Percentiles rank a stretch among this genome's conserved stretches.
These are phyloP conservation scores for Phoxinus dragarum DNA, from an alignment of 2,797 vertebrate genomes.

Conservation along the genomic window DNA sequence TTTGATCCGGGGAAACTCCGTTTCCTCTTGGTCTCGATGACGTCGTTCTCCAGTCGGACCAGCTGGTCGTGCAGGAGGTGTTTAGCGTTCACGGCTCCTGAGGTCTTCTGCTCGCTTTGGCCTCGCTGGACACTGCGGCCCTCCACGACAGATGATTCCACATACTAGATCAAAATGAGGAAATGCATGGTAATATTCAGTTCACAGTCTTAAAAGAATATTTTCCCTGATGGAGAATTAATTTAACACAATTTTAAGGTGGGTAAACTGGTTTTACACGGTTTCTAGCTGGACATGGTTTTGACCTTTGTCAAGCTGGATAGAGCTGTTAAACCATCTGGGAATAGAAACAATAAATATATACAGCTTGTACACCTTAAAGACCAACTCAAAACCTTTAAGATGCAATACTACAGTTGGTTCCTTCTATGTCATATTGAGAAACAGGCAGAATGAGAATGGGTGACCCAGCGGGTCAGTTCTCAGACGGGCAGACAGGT, in stretches of 20 bases:
- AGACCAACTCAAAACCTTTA: background rate
- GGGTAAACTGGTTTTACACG: background rate
- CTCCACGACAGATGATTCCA: constrained; percentile 62
- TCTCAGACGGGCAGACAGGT: background rate
- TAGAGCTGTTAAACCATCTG: background rate
- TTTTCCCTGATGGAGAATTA: background rate
- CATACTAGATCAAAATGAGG: constrained; percentile 59
- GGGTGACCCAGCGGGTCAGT: background rate
- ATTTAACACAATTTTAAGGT: background rate
- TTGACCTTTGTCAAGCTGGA: background rate
- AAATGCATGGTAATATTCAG: background rate
- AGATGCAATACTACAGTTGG: background rate
- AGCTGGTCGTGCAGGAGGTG: constrained; percentile 79
- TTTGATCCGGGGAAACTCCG: constrained; percentile 88
- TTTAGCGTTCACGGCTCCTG: constrained; percentile 74
- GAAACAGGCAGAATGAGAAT: background rate
- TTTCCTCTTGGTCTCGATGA: constrained; percentile 90
- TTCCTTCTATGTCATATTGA: background rate
- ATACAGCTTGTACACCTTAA: background rate
- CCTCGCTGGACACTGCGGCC: constrained; percentile 35
- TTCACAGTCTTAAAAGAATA: background rate
- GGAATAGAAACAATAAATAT: background rate
- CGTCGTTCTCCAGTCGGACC: constrained; percentile 86
- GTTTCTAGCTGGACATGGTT: background rate
- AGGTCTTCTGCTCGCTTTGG: constrained; percentile 71